phyloP scores from a whole-genome alignment of 2,888 invertebrate genomes.

The Zygothrica quintamaculata region DNA sequence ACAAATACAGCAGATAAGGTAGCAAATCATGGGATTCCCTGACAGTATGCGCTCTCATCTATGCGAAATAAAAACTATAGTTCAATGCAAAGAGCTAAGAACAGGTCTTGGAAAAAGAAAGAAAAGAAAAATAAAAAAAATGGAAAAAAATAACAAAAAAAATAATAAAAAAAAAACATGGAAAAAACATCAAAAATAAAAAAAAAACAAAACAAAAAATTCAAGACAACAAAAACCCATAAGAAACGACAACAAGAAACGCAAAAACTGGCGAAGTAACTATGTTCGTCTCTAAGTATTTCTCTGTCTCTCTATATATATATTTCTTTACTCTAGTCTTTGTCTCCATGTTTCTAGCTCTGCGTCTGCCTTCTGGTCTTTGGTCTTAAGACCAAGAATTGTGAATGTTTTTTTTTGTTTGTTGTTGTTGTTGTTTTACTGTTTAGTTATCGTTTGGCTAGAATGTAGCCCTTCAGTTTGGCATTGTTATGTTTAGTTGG shows the following conservation, averaged over 20 bases:
- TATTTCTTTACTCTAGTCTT: not conserved
- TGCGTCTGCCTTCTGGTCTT: not conserved
- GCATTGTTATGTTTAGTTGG: constrained; percentile 22
- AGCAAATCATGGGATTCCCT: constrained; percentile 13
- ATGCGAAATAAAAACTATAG: constrained; percentile 10
- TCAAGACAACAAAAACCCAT: constrained; percentile 37
- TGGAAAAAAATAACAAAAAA: not conserved
- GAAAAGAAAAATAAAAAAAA: not conserved
- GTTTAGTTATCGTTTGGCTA: constrained; percentile 20
- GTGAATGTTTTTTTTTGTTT: constrained; percentile 10
- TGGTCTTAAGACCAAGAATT: constrained; percentile 2
- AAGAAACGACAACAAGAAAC: constrained; percentile 30
- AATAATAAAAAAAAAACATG: constrained; percentile 1
- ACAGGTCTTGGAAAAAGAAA: not conserved
- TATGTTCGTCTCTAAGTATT: constrained; percentile 27
- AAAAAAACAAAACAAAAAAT: constrained; percentile 38
- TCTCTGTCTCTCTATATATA: not conserved
- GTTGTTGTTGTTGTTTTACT: not conserved
- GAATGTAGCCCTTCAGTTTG: constrained; percentile 12
- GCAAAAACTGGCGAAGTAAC: constrained; percentile 38
- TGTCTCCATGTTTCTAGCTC: constrained; percentile 8
- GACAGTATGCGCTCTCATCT: not conserved
- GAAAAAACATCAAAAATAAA: constrained; percentile 30
- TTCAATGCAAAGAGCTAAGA: no score
- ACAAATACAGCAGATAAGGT: no score